Evolutionary conservation across 2,797 vertebrate genomes (phyloP).

Genomic region (Labroides dimidiatus): DNA sequence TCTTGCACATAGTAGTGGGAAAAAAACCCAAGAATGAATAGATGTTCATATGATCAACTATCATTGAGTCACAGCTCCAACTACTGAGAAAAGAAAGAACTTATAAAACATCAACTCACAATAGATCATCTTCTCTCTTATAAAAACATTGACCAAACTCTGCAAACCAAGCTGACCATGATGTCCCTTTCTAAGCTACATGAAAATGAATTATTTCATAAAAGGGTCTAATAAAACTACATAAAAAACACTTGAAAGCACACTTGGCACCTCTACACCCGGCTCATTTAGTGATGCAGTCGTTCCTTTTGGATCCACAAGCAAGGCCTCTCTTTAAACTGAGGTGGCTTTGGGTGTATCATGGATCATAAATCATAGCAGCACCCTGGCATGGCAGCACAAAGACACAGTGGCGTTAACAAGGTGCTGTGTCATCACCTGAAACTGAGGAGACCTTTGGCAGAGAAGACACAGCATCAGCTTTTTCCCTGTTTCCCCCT

Average conservation of each 20-base stretch:
- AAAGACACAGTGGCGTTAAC: constrained; percentile 58
- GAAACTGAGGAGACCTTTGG: constrained; percentile 61
- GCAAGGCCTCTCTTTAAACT: constrained; percentile 59
- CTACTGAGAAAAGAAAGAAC: too few relatives aligned
- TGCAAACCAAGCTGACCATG: constrained; percentile 8
- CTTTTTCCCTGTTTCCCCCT: constrained; percentile 41
- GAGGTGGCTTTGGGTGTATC: constrained; percentile 53
- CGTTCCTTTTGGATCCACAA: constrained; percentile 57
- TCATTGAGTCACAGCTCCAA: too few relatives aligned
- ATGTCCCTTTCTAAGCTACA: constrained; percentile 7
- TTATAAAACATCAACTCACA: neutral
- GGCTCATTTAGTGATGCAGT: constrained; percentile 49
- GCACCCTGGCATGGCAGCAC: constrained; percentile 45
- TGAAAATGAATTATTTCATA: constrained; percentile 21
- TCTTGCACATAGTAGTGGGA: too few relatives aligned
- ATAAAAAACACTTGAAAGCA: constrained; percentile 26
- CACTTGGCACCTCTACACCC: constrained; percentile 39
- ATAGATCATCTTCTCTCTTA: neutral
- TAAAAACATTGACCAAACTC: neutral
- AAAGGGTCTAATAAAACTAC: constrained; percentile 11
- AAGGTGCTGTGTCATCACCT: constrained; percentile 79
- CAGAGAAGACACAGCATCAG: constrained; percentile 72
- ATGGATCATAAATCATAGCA: constrained; percentile 75
- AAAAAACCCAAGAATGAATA: too few relatives aligned
- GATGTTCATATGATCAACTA: too few relatives aligned